Evolutionary conservation across 2,888 invertebrate species (phyloP), one percentile per base, ranked within the genome.

Genomic region (Drosophila cracens): DNA sequence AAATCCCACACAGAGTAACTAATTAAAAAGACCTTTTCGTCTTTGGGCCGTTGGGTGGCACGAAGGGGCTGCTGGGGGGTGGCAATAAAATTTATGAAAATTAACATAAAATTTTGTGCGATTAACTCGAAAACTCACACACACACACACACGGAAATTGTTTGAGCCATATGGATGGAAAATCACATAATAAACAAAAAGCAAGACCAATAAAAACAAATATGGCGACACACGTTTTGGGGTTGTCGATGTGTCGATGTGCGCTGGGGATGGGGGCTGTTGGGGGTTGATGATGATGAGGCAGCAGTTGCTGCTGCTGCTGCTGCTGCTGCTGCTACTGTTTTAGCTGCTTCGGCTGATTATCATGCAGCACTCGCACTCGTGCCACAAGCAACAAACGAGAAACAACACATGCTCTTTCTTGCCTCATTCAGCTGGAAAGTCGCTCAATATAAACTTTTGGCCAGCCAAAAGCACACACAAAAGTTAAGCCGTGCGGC

Each of bases 31-130:
- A 76, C 83, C 85, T 91, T 81, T 72, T 70, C 58, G 46, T 38
- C 33, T 36, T 40, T 13, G 40, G n/a, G 40, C n/a, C 40, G 36
- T 40, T 16, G 46, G 25, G 43, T 3, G 34, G 36, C 3, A 25
- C 8, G 21, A 38, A 27, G n/a, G 51, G 43, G 40, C n/a, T 31
- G 60, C 0, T 33, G 33, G 11, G 33, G 76, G 76, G 76, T 65
- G 76, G 80, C 79, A 91, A 90, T 83, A 84, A 91, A 90, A 90
- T 91, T 91, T 84, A 91, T 87, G 91, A 91, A 90, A 90, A 91
- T 90, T 84, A 88, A 81, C 91, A 91, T 91, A 91, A 91, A 90
- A 90, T 84, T 89, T 79, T 79, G 85, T 90, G 89, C 90, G 90
- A 91, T 88, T 91, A 89, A 90, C 80, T 91, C 62, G 76, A 65